Evolutionary conservation across 2,888 invertebrate genomes (phyloP), one percentile per base, ranked within the genome.

Genomic region (Cheilosia vernalis): DNA sequence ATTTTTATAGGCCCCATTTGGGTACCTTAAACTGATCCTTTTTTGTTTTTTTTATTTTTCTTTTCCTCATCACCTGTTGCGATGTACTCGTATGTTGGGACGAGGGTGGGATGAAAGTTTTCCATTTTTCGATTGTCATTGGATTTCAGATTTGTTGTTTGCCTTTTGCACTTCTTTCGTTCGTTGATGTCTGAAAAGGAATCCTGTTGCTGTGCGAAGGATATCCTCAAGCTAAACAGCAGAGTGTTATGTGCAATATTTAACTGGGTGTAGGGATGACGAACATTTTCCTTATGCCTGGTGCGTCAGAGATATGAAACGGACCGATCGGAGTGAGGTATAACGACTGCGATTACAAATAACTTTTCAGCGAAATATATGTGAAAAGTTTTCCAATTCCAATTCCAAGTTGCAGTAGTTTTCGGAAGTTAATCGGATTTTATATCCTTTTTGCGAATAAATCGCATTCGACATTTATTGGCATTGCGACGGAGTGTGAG

Each of bases 331-430:
- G 44, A 37, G 17, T 21, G 61, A 24, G 51, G 13, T 24, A 21
- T 21, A 15, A 15, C 24, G 51, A 24, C 15, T 56, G 74, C 84
- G 81, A 81, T 81, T 85, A 85, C 85, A 85, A 84, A 85, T 81
- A 85, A 81, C 85, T 85, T 85, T 85, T 81, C 44, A 77, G 72
- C 81, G 85, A 81, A 81, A 85, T 77, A 72, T 81, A 85, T 85
- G 85, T 85, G 85, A 85, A 85, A 85, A 85, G 81, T 85, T 85
- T 85, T 85, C 85, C 85, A 85, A 85, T 85, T 85, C 85, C 85
- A 72, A 72, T 85, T 81, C 81, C 61, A 81, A 85, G 81, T 85
- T 77, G 81, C 72, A 85, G 85, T 85, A 85, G 85, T 85, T 85
- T 80, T 77, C 72, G 66, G 85, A 81, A 85, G 81, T 85, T 85